A percentile compares a stretch with the other conserved stretches of the same genome.
These are phyloP conservation scores for Lepetodrilus schrolli DNA, from an alignment of 2,888 invertebrate genomes.

Conservation along the genomic window DNA sequence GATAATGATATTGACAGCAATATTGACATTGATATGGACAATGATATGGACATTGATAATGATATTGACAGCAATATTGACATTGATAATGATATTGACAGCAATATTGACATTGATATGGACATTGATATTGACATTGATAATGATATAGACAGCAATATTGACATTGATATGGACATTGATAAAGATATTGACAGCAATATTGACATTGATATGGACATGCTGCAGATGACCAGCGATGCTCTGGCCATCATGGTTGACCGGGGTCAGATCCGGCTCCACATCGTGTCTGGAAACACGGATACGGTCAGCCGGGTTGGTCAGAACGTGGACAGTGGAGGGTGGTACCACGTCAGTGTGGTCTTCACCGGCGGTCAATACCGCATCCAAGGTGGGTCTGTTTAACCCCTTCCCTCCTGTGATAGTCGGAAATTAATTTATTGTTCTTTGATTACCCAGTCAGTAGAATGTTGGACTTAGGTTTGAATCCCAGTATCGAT, in stretches of 20 bases:
- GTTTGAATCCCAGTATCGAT: no score
- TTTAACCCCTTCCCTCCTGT: no score
- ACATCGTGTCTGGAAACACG: constrained; percentile 54
- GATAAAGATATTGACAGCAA: neutral
- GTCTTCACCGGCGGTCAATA: constrained; percentile 50
- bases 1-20: no score
- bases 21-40: no score
- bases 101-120: neutral
- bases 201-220: neutral
- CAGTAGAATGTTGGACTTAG: no score
- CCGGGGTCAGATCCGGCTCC: constrained; percentile 53
- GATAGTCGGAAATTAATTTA: no score
- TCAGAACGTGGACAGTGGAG: constrained; percentile 53
- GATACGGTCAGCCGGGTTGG: constrained; percentile 51
- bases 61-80: no score
- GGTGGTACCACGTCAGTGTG: constrained; percentile 60
- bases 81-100: no score
- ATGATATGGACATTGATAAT: no score
- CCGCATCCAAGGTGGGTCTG: constrained; percentile 52
- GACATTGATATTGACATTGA: neutral
- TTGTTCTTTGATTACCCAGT: no score
- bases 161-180: neutral
- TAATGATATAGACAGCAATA: neutral
- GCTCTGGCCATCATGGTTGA: constrained; percentile 57
- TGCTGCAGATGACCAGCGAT: constrained; percentile 57